Percentiles rank a stretch among this genome's conserved stretches.
Evolutionary conservation across 2,888 invertebrate species (phyloP).

Genomic region (Trichopria drosophilae): DNA sequence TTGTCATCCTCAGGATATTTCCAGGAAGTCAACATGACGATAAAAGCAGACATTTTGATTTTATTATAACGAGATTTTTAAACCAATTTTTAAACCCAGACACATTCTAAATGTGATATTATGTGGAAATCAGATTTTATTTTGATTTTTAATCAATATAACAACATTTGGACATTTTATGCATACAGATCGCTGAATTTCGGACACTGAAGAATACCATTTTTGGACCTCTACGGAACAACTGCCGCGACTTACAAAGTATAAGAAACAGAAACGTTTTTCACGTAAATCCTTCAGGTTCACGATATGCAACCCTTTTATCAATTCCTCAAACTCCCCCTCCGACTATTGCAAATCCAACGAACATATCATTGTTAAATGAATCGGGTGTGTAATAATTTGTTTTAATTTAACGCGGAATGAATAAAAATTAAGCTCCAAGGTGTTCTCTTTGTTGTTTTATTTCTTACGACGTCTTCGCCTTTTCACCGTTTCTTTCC

Average conservation of each 20-base stretch:
- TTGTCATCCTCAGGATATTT: too few species aligned
- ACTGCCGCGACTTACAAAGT: constrained; percentile 61
- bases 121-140: too few species aligned
- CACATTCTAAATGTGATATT: too few species aligned
- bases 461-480: constrained; percentile 50
- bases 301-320: constrained; percentile 40
- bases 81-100: too few species aligned
- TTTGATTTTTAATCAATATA: neutral
- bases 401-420: too few species aligned
- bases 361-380: too few species aligned
- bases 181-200: constrained; percentile 62
- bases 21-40: too few species aligned
- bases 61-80: too few species aligned
- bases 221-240: constrained; percentile 59
- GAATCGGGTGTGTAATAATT: too few species aligned
- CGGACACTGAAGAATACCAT: constrained; percentile 60
- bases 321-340: constrained; percentile 36
- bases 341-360: neutral
- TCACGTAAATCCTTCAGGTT: constrained; percentile 60
- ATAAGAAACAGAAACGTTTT: constrained; percentile 58
- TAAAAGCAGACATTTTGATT: too few species aligned
- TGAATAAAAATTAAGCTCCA: too few species aligned
- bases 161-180: neutral
- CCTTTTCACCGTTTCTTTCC: constrained; percentile 52
- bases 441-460: too few species aligned